phyloP scores from a whole-genome alignment of 92 coral and sea anemone genomes.

The Siderastrea siderea region DNA sequence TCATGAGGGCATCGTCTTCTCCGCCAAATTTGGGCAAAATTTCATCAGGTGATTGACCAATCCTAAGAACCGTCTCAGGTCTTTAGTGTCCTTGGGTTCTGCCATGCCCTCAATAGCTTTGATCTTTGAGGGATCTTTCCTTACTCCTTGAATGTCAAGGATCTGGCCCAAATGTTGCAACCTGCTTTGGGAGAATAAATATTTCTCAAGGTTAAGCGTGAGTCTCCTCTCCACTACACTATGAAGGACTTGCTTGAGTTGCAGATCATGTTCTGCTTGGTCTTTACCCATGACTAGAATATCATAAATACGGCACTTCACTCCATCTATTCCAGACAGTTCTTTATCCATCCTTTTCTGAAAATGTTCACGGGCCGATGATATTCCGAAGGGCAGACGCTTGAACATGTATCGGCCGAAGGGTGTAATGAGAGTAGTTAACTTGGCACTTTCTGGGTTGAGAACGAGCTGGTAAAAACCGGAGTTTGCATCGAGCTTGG shows the following conservation, averaged over 20 bases:
- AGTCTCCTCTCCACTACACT: slow-evolving; percentile 63
- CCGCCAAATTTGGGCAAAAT: slow-evolving; percentile 56
- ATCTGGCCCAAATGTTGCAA: slow-evolving; percentile 61
- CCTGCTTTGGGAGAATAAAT: slow-evolving; percentile 50
- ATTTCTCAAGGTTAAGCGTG: slow-evolving; percentile 62
- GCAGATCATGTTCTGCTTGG: slow-evolving; percentile 66
- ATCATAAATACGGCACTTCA: slow-evolving; percentile 63
- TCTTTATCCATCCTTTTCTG: slow-evolving; percentile 67
- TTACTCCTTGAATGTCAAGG: slow-evolving; percentile 60
- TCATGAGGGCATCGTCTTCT: slow-evolving; percentile 55
- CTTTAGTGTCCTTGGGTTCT: slow-evolving; percentile 37
- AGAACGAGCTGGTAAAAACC: slow-evolving; percentile 70
- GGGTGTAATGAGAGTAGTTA: slow-evolving; percentile 56
- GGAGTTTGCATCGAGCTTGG: slow-evolving; percentile 73
- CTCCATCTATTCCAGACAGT: slow-evolving; percentile 61
- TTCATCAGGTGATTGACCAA: slow-evolving; percentile 60
- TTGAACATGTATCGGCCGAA: slow-evolving; percentile 61
- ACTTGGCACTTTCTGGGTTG: slow-evolving; percentile 38
- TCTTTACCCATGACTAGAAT: slow-evolving; percentile 59
- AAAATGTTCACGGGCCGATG: slow-evolving; percentile 59
- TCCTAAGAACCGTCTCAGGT: slow-evolving; percentile 69
- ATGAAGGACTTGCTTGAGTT: slow-evolving; percentile 44
- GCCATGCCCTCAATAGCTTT: slow-evolving; percentile 47
- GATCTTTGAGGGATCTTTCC: slow-evolving; percentile 60
- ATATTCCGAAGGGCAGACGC: slow-evolving; percentile 58